Conservation (phyloP, 1,140 invertebrate genomes). For the Drosophila lowei region DNA sequence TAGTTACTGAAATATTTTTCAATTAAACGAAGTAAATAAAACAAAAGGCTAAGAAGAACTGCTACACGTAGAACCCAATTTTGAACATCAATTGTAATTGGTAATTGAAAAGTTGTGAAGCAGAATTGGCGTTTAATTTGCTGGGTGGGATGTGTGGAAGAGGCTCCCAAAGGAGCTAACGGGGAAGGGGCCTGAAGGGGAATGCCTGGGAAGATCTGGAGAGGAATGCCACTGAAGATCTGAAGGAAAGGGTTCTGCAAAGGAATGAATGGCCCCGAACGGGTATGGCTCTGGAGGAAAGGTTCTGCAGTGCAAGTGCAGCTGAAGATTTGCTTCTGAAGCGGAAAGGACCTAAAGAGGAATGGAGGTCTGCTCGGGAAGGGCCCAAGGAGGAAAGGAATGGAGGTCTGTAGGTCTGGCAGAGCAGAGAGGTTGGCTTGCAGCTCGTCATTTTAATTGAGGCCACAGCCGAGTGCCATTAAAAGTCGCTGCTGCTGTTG, state of each 20-base stretch:
- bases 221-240: too few relatives aligned
- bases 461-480: conserved; percentile 63
- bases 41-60: conserved; percentile 11
- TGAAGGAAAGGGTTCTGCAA: neutral
- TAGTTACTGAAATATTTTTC: conserved; percentile 39
- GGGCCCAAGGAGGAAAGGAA: too few relatives aligned
- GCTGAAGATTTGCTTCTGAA: too few relatives aligned
- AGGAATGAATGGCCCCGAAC: neutral
- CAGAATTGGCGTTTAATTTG: conserved; percentile 44
- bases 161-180: neutral
- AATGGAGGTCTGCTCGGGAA: too few relatives aligned
- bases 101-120: conserved; percentile 50
- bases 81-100: conserved; percentile 40
- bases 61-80: neutral
- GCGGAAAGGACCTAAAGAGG: neutral
- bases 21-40: conserved; percentile 46
- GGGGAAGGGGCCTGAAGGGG: too few relatives aligned
- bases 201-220: too few relatives aligned
- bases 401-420: too few relatives aligned
- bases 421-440: neutral
- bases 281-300: too few relatives aligned
- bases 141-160: neutral
- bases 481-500: conserved; percentile 57
- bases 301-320: too few relatives aligned
- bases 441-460: conserved; percentile 54